Evolutionary conservation across 2,113 vertebrate species (phyloP), one percentile per base, ranked within the genome.

Genomic region (Aplodontia rufa): DNA sequence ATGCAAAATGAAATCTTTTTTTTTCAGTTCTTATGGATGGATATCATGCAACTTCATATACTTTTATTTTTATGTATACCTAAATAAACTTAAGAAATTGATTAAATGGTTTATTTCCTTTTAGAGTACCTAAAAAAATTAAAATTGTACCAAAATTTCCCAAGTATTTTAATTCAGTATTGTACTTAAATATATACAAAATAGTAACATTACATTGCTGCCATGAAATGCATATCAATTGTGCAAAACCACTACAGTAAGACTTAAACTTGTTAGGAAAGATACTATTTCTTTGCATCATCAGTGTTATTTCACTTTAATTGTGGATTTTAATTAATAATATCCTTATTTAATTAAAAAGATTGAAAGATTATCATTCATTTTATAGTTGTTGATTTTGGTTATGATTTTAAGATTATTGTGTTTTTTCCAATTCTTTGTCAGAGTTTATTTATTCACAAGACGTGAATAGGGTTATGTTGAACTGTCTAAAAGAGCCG

Each of bases 371-470:
- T 76, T 55, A 79, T 8, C 24, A 75, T 64, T 84, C 42, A 30
- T 84, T 84, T 96, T 62, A 49, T 30, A 81, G 9, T 68, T 93
- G 55, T 55, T 66, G 11, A 68, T 74, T 93, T 88, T 91, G 12
- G 32, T 81, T 22, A 89, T 88, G 17, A 35, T 55, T 86, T 83
- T 83, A 84, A 55, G 71, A 5, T 72, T 79, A 8, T 68, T 90
- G 72, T 71, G 8, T 71, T 91, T 66, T 91, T 83, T 93, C n/a
- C 51, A 90, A 62, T 87, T 93, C 17, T 26, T 95, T 86, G 53
- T 32, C 42, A 69, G 4, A 87, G 40, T 58, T 32, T 72, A 0
- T 10, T 47, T 74, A 81, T 78, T 17, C 22, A 12, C 11, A 72
- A 35, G 37, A 68, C 81, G 17, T 47, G n/a, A 76, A 40, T 32